Conservation (phyloP, 2,797 vertebrate genomes). For the Trachops cirrhosus region DNA sequence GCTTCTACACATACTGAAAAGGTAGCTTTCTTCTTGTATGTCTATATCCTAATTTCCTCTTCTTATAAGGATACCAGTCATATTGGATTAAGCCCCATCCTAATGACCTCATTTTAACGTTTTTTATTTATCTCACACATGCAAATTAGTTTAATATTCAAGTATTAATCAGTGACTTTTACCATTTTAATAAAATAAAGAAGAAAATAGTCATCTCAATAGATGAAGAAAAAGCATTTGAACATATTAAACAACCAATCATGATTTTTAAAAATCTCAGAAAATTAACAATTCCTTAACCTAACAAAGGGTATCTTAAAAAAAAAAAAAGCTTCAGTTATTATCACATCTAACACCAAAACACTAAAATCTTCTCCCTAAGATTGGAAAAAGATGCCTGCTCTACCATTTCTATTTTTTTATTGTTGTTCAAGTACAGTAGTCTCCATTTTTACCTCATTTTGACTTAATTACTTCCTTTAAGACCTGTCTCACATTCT, state of each 20-base stretch:
- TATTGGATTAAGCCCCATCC: background rate
- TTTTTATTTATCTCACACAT: background rate
- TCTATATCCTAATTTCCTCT: background rate
- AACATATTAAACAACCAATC: background rate
- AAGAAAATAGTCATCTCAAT: background rate
- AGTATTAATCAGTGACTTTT: background rate
- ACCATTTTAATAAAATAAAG: background rate
- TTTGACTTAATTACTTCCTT: conserved; percentile 4
- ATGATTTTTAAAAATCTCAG: background rate
- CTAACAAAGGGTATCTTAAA: too few relatives aligned
- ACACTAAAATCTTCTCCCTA: background rate
- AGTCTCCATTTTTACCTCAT: too few relatives aligned
- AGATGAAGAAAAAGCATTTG: background rate
- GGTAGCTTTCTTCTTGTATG: background rate
- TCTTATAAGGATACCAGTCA: background rate
- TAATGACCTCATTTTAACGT: background rate
- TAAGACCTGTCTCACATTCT: background rate
- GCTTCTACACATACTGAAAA: too few relatives aligned
- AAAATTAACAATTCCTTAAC: background rate
- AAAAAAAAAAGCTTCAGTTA: too few relatives aligned
- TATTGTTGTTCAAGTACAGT: too few relatives aligned
- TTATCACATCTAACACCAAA: background rate
- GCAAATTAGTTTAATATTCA: background rate
- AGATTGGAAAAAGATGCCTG: background rate
- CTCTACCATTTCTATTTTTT: background rate